These are phyloP conservation scores for Conomelus anceps DNA, from an alignment of 2,888 invertebrate genomes.

Conservation along the genomic window DNA sequence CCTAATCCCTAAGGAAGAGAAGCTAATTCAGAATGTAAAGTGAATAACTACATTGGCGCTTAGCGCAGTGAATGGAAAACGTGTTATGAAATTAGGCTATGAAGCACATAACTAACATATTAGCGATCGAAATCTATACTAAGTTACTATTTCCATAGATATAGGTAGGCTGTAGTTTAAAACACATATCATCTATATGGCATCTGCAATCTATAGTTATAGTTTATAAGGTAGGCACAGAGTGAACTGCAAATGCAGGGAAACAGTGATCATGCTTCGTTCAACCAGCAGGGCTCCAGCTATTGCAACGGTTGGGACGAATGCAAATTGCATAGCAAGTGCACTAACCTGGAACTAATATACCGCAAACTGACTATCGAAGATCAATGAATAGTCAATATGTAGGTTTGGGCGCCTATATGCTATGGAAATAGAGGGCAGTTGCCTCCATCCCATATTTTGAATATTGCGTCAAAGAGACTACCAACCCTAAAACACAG, in stretches of 20 bases:
- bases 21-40: not conserved
- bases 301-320: not conserved
- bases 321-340: not conserved
- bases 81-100: not conserved
- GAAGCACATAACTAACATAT: not conserved
- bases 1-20: not conserved
- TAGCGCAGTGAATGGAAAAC: not conserved
- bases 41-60: not conserved
- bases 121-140: not conserved
- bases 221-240: not conserved
- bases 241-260: not conserved
- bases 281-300: not conserved
- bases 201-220: not conserved
- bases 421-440: not conserved
- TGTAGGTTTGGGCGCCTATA: not conserved
- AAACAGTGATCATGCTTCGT: not conserved
- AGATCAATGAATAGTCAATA: not conserved
- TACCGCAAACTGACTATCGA: not conserved
- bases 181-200: not conserved
- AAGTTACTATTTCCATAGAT: not conserved
- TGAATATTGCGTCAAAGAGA: no score
- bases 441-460: no score
- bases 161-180: not conserved
- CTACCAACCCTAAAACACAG: no score
- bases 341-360: not conserved